Conservation (phyloP, 2,113 vertebrate genomes). For the Eptesicus fuscus region DNA sequence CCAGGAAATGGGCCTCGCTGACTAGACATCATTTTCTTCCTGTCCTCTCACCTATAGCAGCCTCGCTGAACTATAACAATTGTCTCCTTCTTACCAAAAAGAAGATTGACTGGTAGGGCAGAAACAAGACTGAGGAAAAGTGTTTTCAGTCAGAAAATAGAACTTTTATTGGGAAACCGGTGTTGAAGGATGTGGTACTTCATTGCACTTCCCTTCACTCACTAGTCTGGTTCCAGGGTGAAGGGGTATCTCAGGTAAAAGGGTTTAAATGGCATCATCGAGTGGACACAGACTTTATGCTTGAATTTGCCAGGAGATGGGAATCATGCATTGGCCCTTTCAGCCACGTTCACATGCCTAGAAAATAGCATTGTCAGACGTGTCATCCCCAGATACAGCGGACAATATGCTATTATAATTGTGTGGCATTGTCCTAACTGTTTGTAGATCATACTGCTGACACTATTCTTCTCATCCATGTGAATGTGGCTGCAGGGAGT, state of each 20-base stretch:
- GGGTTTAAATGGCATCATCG: slow-evolving; percentile 30
- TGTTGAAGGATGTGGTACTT: not conserved
- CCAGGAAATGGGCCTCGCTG: slow-evolving; percentile 12
- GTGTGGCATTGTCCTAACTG: slow-evolving; percentile 61
- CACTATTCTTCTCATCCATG: slow-evolving; percentile 62
- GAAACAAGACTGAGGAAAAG: not conserved
- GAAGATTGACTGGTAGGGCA: not conserved
- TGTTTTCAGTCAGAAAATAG: not conserved
- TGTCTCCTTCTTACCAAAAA: not conserved
- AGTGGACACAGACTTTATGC: slow-evolving; percentile 20
- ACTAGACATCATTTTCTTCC: not conserved
- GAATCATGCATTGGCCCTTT: slow-evolving; percentile 59
- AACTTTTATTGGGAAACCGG: not conserved
- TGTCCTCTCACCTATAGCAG: not conserved
- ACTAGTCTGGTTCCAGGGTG: not conserved
- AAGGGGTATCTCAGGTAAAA: slow-evolving; percentile 18
- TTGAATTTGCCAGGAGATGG: slow-evolving; percentile 38
- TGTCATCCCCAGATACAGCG: slow-evolving; percentile 56
- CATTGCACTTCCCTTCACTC: not conserved
- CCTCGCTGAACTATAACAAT: not conserved
- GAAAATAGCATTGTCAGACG: slow-evolving; percentile 62
- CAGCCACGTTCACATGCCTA: slow-evolving; percentile 36
- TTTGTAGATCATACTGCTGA: slow-evolving; percentile 62
- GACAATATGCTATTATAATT: slow-evolving; percentile 68
- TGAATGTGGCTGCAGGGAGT: slow-evolving; percentile 57